Evolutionary conservation across 2,113 vertebrate genomes (phyloP).

Genomic region (Acinonyx jubatus): DNA sequence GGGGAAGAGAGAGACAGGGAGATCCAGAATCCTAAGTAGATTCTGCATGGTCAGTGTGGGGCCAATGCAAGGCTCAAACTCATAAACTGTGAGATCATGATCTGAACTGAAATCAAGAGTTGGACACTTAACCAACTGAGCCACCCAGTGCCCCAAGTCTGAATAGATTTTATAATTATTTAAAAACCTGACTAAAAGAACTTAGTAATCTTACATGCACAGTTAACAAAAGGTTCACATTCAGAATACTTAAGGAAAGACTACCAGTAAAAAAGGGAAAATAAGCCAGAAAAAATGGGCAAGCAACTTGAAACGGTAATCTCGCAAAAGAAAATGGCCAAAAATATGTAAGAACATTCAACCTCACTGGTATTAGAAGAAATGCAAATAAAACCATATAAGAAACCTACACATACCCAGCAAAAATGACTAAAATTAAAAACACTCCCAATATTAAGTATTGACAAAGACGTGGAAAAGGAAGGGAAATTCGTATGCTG

Average conservation of each 20-base stretch:
- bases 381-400: not conserved
- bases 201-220: not conserved
- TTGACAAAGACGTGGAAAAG: not conserved
- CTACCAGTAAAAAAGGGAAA: not conserved
- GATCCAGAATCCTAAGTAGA: too few relatives aligned
- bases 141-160: not conserved
- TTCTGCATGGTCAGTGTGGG: too few relatives aligned
- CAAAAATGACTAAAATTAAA: constrained; percentile 7
- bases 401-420: not conserved
- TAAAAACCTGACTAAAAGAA: not conserved
- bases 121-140: too few relatives aligned
- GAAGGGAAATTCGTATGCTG: not conserved
- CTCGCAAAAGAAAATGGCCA: not conserved
- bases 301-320: not conserved
- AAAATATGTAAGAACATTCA: not conserved
- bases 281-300: not conserved
- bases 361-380: not conserved
- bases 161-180: not conserved
- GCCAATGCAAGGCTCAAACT: too few relatives aligned
- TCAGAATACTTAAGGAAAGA: not conserved
- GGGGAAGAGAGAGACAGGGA: too few relatives aligned
- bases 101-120: too few relatives aligned
- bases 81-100: too few relatives aligned
- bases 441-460: not conserved
- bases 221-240: not conserved